Evolutionary conservation across 1,140 invertebrate species (phyloP), one percentile per base, ranked within the genome.

Genomic region (Zaprionus ghesquierei): DNA sequence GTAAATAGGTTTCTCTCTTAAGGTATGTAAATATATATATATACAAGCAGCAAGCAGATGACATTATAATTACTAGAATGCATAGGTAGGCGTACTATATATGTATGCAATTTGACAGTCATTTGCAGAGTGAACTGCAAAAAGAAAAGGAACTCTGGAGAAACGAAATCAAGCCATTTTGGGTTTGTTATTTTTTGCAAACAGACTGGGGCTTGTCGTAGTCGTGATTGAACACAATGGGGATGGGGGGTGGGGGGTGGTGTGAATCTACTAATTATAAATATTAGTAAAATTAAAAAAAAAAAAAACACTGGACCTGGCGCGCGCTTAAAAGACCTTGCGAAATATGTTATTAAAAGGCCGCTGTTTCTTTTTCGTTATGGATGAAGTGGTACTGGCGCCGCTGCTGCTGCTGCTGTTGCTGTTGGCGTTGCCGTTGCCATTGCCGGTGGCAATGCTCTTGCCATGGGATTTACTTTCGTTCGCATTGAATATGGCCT

Each of bases 301-400:
- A 29, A 35, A 29, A 2, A 12, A 65, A 58, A 46, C 31, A 41
- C 54, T 41, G 22, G 50, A 29, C 2, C n/a, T n/a, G n/a, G n/a
- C 18, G 5, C 13, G 0, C 6, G 49, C 69, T 78, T 66, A 90
- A 75, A 92, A 92, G 31, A 92, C 91, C 69, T 92, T 92, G 23
- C 91, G 91, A 59, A 92, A 86, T n/a, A 92, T 72, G 38, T 82
- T 90, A 66, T 91, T 91, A 55, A 92, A 90, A 51, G 87, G 70
- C 20, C 91, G 87, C 60, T 79, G 79, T 63, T 92, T 92, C 60
- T 90, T 91, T 44, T 91, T 89, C 50, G 81, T 89, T 44, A 81
- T 91, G 44, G 90, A 91, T 50, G 90, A 87, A 13, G 85, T 86
- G 60, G 84, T 89, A 49, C 81, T 81, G 25, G 76, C 79, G 10